Conservation (phyloP, 2,888 invertebrate genomes). For the Pedicia rivosa region DNA sequence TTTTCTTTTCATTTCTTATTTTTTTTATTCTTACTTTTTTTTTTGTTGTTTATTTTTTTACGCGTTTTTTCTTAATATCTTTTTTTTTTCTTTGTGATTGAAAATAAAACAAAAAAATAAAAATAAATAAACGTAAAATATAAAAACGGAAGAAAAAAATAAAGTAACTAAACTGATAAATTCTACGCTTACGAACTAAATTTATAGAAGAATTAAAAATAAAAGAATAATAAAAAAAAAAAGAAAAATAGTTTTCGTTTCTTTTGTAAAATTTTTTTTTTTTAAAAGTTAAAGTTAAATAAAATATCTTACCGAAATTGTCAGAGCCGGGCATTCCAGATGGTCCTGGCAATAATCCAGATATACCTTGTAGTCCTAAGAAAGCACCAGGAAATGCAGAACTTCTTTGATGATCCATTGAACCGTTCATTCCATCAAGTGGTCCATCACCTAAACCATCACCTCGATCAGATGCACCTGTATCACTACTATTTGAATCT, state of each 20-base stretch:
- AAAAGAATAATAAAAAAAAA: neutral
- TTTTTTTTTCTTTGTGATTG: too few relatives aligned
- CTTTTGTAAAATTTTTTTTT: too few relatives aligned
- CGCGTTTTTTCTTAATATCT: too few relatives aligned
- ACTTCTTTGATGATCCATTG: conserved; percentile 46
- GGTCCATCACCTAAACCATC: conserved; percentile 45
- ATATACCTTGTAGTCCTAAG: conserved; percentile 59
- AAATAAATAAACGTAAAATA: neutral
- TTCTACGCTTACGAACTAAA: neutral
- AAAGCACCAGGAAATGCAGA: conserved; percentile 66
- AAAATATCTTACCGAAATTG: conserved; percentile 59
- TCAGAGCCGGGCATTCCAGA: conserved; percentile 68
- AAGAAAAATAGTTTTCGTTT: neutral
- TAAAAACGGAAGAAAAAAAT: neutral
- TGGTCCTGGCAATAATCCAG: conserved; percentile 72
- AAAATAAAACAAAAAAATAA: too few relatives aligned
- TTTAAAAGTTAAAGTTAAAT: too few relatives aligned
- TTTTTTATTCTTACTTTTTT: too few relatives aligned
- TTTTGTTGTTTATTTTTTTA: too few relatives aligned
- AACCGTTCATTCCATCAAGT: conserved; percentile 44
- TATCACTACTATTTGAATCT: conserved; percentile 72
- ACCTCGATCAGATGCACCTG: conserved; percentile 51
- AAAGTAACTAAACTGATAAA: neutral
- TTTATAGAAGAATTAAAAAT: neutral
- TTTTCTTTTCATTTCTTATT: too few relatives aligned